Evolutionary conservation across 2,888 invertebrate genomes (phyloP).

Genomic region (Cepaea hortensis): DNA sequence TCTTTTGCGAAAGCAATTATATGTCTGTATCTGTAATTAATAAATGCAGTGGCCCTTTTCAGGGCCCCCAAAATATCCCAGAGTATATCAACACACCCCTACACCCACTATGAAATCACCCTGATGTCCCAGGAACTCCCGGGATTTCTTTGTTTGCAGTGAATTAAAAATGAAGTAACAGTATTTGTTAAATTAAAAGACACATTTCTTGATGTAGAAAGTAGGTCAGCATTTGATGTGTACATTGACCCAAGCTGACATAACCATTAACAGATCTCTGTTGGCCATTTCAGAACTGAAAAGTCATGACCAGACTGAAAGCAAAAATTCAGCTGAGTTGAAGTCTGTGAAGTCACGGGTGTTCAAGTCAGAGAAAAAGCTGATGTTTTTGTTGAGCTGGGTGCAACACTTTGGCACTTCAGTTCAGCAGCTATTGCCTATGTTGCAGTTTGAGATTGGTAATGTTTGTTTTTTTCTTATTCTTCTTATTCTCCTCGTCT

Average conservation of each 20-base stretch:
- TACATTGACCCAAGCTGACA: too few species aligned
- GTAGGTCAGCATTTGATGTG: background rate
- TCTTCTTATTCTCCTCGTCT: too few species aligned
- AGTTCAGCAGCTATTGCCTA: constrained; percentile 28
- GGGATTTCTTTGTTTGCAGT: too few species aligned
- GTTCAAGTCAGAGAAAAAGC: constrained; percentile 63
- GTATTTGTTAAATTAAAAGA: background rate
- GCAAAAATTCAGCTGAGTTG: constrained; percentile 9
- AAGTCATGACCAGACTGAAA: background rate
- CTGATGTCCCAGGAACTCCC: too few species aligned
- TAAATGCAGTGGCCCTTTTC: too few species aligned
- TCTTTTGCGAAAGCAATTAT: too few species aligned
- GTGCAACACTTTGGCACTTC: constrained; percentile 63
- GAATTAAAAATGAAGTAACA: too few species aligned
- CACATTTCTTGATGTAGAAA: background rate
- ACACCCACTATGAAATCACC: too few species aligned
- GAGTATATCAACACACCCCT: too few species aligned
- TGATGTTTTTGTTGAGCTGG: constrained; percentile 68
- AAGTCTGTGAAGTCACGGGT: constrained; percentile 42
- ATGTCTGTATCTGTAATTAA: too few species aligned
- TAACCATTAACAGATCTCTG: background rate
- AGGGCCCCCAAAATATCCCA: too few species aligned
- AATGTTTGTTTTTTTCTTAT: background rate
- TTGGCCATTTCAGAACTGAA: background rate
- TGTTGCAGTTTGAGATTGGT: constrained; percentile 47